Base-by-base conservation (phyloP, 2,888 invertebrate genomes). In the Linnaemya tessellans region DNA sequence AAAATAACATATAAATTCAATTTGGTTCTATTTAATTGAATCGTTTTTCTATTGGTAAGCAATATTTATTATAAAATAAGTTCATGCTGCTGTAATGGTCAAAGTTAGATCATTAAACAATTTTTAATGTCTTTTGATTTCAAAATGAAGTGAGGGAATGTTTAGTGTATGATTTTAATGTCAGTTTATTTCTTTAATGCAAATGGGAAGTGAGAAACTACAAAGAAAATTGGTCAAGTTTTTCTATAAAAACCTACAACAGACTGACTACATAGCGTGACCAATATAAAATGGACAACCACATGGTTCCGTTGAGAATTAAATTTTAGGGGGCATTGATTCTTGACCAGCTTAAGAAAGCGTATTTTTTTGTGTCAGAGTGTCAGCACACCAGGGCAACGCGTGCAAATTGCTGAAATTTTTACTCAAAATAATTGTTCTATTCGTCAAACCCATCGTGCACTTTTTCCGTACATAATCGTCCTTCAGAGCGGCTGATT, bases 31-130 rank as follows among this genome's bases (percentile, higher is more conserved):
- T 84, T 71, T 25, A 75, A 80, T 71, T 75, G 13, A 56, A 70
- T 60, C 65, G 38, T 83, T 60, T 82, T 30, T 67, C 25, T 20
- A 71, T 65, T 60, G 35, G 46, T 43, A 84, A 64, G 56, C 49
- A 64, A 71, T 70, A 65, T 73, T 73, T 80, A 54, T 79, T 35
- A 22, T 35, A 43, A 8, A 54, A n/a, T 56, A 4, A 10, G 51
- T 15, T 51, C 38, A 54, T 30, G n/a, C 11, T 38, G 70, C 43
- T 49, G 25, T 84, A 75, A 80, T 84, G 80, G 41, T 58, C 25
- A 80, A 84, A 84, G 65, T 84, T 84, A 71, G 60, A 71, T 71
- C 79, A 84, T 84, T 65, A 84, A 75, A 67, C n/a, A 15, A 58
- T 58, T 73, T 73, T 80, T 73, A 75, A 68, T 67, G 78, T 54